Base-by-base conservation (phyloP, 2,113 vertebrate species). In the Phylloscopus whistleri region DNA sequence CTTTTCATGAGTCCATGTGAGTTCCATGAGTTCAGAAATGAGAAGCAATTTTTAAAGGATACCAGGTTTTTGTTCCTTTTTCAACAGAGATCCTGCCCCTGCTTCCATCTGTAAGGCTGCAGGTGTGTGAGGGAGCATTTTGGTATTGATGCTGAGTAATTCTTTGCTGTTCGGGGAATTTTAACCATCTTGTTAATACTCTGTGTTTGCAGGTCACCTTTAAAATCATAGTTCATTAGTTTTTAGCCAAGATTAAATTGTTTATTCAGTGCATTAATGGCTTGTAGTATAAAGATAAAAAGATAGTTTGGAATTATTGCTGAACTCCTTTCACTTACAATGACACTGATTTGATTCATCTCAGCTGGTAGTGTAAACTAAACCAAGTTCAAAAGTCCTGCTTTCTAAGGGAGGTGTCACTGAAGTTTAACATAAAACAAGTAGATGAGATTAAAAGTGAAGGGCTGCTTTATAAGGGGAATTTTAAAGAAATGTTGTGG, bases 281-380 rank as follows among this genome's bases (percentile, higher is more conserved):
- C 79, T 96, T 79, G 59, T 87, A 41, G 59, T 80, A 53, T 31
- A 53, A 75, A 96, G 95, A 96, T 94, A 66, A 96, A 96, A 94
- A 93, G 92, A 64, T 68, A 83, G 62, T 62, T 44, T 74, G 84
- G 67, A 96, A 85, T 93, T 85, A 51, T 19, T 90, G 84, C 75
- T 94, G 79, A 94, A 60, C 84, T 88, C 49, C 69, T 82, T 92
- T 92, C 85, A 74, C 76, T 94, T 92, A 27, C n/a, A 89, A 18
- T 92, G 91, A 90, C 80, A 51, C 55, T 72, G 91, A 90, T 87
- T 90, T 95, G 91, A 96, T 96, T 96, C 90, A 96, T 96, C 94
- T 96, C 82, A 77, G 92, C 84, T 96, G 82, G 84, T 77, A 70
- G 79, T 75, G 52, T 87, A 91, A 95, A 90, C 75, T 56, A n/a